These are phyloP conservation scores for Corythaeola cristata DNA, from an alignment of 2,113 vertebrate species.

Conservation along the genomic window DNA sequence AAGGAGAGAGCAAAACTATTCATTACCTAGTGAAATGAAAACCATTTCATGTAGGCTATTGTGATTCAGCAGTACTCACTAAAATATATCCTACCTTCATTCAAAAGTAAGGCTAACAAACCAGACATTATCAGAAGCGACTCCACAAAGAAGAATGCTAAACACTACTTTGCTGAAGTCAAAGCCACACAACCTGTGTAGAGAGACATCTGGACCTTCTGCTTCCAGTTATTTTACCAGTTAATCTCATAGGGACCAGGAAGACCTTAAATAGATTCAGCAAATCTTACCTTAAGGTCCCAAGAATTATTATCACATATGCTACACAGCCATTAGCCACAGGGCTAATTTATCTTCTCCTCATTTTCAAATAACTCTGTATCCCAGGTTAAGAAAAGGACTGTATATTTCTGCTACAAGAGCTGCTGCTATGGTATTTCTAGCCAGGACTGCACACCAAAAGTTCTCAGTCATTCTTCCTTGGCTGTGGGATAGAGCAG, in stretches of 20 bases:
- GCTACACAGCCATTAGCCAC: neutral
- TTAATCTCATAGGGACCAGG: neutral
- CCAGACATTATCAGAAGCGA: neutral
- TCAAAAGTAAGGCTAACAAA: neutral
- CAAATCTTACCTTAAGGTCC: neutral
- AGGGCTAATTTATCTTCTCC: neutral
- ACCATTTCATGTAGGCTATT: neutral
- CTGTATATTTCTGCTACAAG: neutral
- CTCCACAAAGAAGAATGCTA: neutral
- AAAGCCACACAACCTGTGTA: neutral
- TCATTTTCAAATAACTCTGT: neutral
- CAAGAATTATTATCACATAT: neutral
- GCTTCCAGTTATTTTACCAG: neutral
- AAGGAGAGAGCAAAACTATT: neutral
- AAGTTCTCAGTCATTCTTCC: neutral
- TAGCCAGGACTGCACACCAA: neutral
- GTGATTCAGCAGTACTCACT: neutral
- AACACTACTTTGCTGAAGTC: neutral
- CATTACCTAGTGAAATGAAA: constrained; percentile 2
- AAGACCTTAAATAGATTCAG: neutral
- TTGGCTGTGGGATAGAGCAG: neutral
- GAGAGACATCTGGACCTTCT: neutral
- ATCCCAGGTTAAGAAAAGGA: neutral
- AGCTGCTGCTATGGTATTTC: neutral
- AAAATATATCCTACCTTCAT: neutral